Conservation (phyloP, 2,113 vertebrate species). For the Azemiops feae region DNA sequence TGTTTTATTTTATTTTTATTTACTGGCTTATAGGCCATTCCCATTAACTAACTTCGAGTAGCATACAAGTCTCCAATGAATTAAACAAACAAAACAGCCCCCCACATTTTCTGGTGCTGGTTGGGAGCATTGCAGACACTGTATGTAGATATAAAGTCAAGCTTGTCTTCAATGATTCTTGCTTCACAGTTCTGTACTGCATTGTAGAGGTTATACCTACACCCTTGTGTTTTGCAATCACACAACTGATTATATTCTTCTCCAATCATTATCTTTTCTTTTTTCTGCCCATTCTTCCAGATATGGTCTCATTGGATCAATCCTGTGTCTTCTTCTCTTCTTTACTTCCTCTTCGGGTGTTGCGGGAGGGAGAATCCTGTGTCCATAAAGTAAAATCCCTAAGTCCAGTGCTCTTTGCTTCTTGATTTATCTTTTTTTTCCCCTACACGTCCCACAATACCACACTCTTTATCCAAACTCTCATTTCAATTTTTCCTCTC, state of each 20-base stretch:
- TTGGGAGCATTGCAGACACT: neutral
- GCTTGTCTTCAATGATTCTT: neutral
- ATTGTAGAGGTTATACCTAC: neutral
- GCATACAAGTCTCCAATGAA: neutral
- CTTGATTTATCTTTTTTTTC: neutral
- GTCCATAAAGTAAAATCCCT: neutral
- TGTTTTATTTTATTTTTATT: neutral
- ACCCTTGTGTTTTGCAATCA: neutral
- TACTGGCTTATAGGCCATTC: neutral
- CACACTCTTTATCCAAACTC: neutral
- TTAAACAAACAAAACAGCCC: neutral
- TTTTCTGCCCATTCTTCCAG: fast-evolving
- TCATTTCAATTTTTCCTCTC: neutral
- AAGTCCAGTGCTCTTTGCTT: neutral
- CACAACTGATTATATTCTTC: neutral
- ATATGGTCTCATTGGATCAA: neutral
- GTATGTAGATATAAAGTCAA: neutral
- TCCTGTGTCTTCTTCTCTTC: neutral
- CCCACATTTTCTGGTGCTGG: neutral
- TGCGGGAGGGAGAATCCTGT: neutral
- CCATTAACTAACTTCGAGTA: neutral
- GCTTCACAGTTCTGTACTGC: neutral
- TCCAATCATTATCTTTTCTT: neutral
- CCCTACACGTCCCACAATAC: neutral
- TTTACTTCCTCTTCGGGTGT: neutral